Evolutionary conservation across 1,140 invertebrate genomes (phyloP), one percentile per base, ranked within the genome.

Genomic region (Brachionus rubens): DNA sequence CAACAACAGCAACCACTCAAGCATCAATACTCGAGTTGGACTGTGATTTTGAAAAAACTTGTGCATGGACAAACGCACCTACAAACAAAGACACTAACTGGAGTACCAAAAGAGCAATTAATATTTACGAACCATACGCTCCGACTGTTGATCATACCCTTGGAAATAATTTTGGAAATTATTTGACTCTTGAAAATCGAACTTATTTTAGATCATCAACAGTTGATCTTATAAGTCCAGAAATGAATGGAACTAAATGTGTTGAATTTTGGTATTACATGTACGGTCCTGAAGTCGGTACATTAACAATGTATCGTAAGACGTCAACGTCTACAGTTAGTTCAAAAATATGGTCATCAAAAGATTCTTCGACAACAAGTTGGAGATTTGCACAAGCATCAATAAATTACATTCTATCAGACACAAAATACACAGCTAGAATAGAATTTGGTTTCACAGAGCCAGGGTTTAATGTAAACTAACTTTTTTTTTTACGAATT

Each of bases 111-210:
- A 65, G 36, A 65, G 19, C 59, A n/a, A 28, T 43, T 21, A 16
- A 43, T 65, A 65, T 65, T 43, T 24, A n/a, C 26, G 40, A 43
- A 5, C 7, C 54, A 21, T 33, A 59, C 36, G 30, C 54, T 28
- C 59, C 59, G 12, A 7, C 21, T 24, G 16, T 4, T 43, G 91
- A 92, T 80, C 91, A 87, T 76, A 86, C 86, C 19, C 79, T 78
- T 56, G 79, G 70, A 70, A 77, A 56, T 30, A 59, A 75, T 2
- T 76, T 76, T 81, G 86, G 86, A 41, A 82, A 79, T 70, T 84
- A 83, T 78, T 65, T 65, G 21, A 65, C 59, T 65, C 26, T 65
- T 14, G 59, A 65, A 7, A 65, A 65, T 3, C 41, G 59, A 46
- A 43, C 19, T 24, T 65, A 26, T 24, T 65, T 65, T 65, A 36